These are phyloP conservation scores for Leptinotarsa texana DNA, from an alignment of 1,140 invertebrate genomes.

Conservation along the genomic window DNA sequence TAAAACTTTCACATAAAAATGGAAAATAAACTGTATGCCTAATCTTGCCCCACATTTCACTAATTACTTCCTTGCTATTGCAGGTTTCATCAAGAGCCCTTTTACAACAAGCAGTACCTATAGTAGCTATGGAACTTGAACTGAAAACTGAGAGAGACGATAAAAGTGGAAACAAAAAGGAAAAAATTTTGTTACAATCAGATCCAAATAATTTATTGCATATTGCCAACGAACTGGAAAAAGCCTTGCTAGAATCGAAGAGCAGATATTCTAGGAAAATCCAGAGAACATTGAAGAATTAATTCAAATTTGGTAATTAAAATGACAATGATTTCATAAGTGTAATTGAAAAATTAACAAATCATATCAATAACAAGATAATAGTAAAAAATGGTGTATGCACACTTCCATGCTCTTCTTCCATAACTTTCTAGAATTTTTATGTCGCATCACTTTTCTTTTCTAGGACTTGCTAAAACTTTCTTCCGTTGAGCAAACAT, in stretches of 20 bases:
- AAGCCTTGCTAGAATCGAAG: conserved; percentile 64
- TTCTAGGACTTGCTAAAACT: conserved; percentile 60
- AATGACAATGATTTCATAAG: neutral
- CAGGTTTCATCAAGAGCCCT: conserved; percentile 65
- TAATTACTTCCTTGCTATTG: conserved; percentile 33
- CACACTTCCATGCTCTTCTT: neutral
- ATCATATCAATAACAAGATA: neutral
- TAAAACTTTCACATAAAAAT: too few species aligned
- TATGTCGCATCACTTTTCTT: neutral
- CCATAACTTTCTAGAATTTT: neutral
- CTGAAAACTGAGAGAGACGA: conserved; percentile 53
- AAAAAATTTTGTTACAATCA: conserved; percentile 63
- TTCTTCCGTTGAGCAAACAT: conserved; percentile 88
- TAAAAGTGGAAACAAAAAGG: conserved; percentile 39
- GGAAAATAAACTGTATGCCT: too few species aligned
- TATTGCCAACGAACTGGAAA: conserved; percentile 64
- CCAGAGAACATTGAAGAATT: conserved; percentile 50
- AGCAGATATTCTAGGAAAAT: conserved; percentile 59
- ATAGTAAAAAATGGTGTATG: neutral
- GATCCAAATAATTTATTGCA: conserved; percentile 68
- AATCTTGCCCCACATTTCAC: too few species aligned
- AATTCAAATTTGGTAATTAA: conserved; percentile 16
- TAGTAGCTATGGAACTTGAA: conserved; percentile 62
- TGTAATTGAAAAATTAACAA: neutral
- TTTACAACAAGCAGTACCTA: conserved; percentile 62